These are phyloP conservation scores for Rosalia funebris DNA, from an alignment of 2,888 invertebrate genomes.

Conservation along the genomic window DNA sequence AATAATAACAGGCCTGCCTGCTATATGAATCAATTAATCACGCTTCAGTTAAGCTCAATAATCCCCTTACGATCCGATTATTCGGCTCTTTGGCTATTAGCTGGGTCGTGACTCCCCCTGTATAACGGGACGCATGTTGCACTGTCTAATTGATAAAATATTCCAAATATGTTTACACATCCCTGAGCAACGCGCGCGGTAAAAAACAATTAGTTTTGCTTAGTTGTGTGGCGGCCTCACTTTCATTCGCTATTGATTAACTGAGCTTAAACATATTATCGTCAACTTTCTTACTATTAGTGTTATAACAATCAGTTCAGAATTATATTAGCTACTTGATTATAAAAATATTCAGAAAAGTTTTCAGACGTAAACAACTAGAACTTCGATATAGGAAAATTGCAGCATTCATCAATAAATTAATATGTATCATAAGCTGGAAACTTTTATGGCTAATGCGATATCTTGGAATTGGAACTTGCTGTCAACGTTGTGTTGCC, in stretches of 20 bases:
- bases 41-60: conserved; percentile 62
- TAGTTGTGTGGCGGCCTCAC: conserved; percentile 46
- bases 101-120: conserved; percentile 31
- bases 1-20: conserved; percentile 59
- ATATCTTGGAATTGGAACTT: too few species aligned
- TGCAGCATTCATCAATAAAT: too few species aligned
- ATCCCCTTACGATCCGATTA: conserved; percentile 63
- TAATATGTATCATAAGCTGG: too few species aligned
- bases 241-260: conserved; percentile 40
- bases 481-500: too few species aligned
- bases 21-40: conserved; percentile 65
- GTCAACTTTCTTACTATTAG: too few species aligned
- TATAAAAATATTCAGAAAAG: too few species aligned
- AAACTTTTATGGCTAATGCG: too few species aligned
- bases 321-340: too few species aligned
- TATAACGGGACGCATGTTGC: conserved; percentile 21
- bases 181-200: conserved; percentile 30
- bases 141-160: conserved; percentile 58
- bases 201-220: conserved; percentile 49
- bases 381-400: too few species aligned
- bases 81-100: conserved; percentile 60
- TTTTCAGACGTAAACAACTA: too few species aligned
- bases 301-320: too few species aligned
- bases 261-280: too few species aligned
- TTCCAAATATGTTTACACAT: conserved; percentile 53